Base-by-base conservation (phyloP, 2,888 invertebrate species). In the Iphiclides podalirius region DNA sequence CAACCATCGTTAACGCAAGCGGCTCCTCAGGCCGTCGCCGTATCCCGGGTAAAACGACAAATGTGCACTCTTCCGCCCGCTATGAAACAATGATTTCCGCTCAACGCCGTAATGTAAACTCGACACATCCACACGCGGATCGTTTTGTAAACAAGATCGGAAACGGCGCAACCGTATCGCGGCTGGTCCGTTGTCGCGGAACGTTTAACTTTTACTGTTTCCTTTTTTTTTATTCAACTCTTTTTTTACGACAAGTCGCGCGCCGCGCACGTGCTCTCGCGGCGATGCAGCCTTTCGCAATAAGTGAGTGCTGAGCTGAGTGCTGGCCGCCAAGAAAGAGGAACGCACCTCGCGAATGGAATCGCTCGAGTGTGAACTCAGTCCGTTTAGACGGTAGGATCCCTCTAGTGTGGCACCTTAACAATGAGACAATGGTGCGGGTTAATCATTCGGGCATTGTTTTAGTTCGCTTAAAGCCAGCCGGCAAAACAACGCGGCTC, bases 281-380 rank as follows among this genome's bases (percentile, higher is more conserved):
- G 67, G 47, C 79, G 75, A 66, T 74, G 76, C 72, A 70, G 62
- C 67, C 68, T 66, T 67, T 72, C 70, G 70, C 64, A 80, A 76
- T 81, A 78, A 75, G 60, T 35, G 41, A 16, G 31, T 15, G 40
- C 16, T 15, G 39, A 44, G 35, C 26, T 14, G 38, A 43, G 23
- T 39, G 20, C 31, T 45, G 39, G 35, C 35, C 42, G 39, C 40
- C 36, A 52, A 54, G 58, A 54, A 58, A 54, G 47, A 47, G 51
- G 37, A 43, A 31, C 42, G 14, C 16, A 9, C 26, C 43, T 46
- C 54, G 46, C 38, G 28, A 13, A 34, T 35, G 9, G 17, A 49
- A 15, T 36, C 14, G 33, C 36, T n/a, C 35, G n/a, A 35, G 39
- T 44, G 39, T 35, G 38, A 39, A 42, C 43, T 16, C 49, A 34